Base-by-base conservation (phyloP, 2,113 vertebrate species). In the Bubalus kerabau region DNA sequence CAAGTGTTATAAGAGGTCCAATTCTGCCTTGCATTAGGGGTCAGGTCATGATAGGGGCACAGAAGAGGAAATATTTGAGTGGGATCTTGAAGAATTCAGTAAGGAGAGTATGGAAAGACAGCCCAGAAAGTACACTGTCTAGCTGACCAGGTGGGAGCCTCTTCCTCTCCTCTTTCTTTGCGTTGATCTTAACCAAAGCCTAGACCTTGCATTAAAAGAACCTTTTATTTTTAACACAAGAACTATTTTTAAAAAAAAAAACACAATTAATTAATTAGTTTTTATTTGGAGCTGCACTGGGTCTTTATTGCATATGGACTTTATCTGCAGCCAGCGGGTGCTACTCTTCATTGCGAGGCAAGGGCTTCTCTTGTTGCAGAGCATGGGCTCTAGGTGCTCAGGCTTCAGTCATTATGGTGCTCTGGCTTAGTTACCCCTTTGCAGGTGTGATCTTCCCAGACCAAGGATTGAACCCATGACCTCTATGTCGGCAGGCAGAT, bases 321-420 rank as follows among this genome's bases (percentile, higher is more conserved):
- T 43, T 76, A 26, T 40, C 7, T 40, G 71, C 5, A 0, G 12
- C 0, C 3, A 76, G 71, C 0, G 3, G 71, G 1, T 40, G n/a
- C 11, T 6, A 7, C 71, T 74, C 71, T 43, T 43, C 21, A 3
- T 6, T 43, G 71, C 2, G 0, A 26, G 2, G 71, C 36, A 24
- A 43, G 40, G 36, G 21, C 6, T 26, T 43, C 71, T 43, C 40
- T 12, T 26, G 6, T 4, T 76, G 71, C 71, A 76, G 71, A 76
- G 40, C 40, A 43, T 23, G 24, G 71, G 3, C 36, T 43, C 71
- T 76, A 14, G 71, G 36, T 43, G 36, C 21, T 76, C 0, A 3
- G 36, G 36, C 71, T 43, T 43, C 7, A 43, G 36, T 43, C 3
- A 0, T 7, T 76, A 36, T 7, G 71, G 71, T 26, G 40, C 12